phyloP scores from a whole-genome alignment of 2,113 vertebrate species.

The Callionymus lyra region DNA sequence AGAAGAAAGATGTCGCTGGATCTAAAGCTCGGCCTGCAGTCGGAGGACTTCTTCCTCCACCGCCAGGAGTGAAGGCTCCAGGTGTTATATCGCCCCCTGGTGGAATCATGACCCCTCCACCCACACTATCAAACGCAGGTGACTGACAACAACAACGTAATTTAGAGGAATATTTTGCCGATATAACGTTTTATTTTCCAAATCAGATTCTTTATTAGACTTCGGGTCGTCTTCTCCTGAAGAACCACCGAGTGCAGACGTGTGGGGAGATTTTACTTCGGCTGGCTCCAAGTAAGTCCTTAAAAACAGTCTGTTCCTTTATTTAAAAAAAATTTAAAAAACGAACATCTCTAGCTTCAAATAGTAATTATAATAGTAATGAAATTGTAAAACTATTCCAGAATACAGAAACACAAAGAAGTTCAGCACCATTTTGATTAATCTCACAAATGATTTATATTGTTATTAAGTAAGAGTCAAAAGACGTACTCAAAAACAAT shows the following conservation, averaged over 20 bases:
- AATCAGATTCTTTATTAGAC: slow-evolving; percentile 56
- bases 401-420: too few species aligned
- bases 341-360: too few species aligned
- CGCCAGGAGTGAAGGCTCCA: slow-evolving; percentile 68
- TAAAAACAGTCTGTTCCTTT: background rate
- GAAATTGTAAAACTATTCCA: too few species aligned
- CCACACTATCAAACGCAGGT: slow-evolving; percentile 63
- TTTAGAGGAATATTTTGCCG: background rate
- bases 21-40: slow-evolving; percentile 52
- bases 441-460: too few species aligned
- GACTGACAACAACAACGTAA: background rate
- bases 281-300: slow-evolving; percentile 78
- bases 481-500: too few species aligned
- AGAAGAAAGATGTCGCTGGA: slow-evolving; percentile 79
- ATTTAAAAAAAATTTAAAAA: background rate
- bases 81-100: slow-evolving; percentile 31
- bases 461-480: too few species aligned
- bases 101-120: slow-evolving; percentile 27
- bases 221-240: slow-evolving; percentile 28
- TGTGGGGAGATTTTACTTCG: slow-evolving; percentile 90
- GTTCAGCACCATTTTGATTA: too few species aligned
- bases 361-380: too few species aligned
- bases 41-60: slow-evolving; percentile 77
- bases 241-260: slow-evolving; percentile 60
- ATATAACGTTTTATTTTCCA: background rate